Percentiles rank a stretch among this genome's conserved stretches.
Conservation (phyloP, 2,797 vertebrate species). For the Danio aesculapii region DNA sequence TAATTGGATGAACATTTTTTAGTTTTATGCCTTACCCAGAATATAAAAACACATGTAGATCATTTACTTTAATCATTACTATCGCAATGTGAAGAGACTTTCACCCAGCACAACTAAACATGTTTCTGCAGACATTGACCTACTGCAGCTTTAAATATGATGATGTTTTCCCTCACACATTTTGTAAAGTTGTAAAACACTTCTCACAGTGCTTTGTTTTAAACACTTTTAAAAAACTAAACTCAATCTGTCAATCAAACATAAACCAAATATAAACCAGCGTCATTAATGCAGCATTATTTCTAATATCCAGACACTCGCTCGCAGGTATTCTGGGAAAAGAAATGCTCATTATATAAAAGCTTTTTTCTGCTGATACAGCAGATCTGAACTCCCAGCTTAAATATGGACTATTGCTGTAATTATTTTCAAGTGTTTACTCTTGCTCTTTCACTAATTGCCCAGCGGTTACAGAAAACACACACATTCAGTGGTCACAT, state of each 20-base stretch:
- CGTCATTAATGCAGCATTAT: background rate
- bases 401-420: background rate
- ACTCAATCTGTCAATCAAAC: background rate
- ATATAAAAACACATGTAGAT: no score
- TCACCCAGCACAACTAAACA: no score
- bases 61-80: no score
- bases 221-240: no score
- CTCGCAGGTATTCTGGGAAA: background rate
- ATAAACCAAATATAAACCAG: background rate
- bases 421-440: background rate
- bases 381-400: background rate
- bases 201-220: no score
- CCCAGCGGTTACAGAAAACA: background rate
- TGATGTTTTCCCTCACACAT: no score
- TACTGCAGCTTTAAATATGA: no score
- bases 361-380: constrained; percentile 11
- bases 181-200: no score
- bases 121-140: no score
- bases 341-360: constrained; percentile 8
- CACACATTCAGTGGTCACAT: background rate
- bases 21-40: no score
- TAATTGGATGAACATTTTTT: no score
- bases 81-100: no score
- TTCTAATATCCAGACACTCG: background rate
- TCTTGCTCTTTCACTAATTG: background rate